Evolutionary conservation across 2,113 vertebrate species (phyloP), one percentile per base, ranked within the genome.

Genomic region (Lasiurus borealis): DNA sequence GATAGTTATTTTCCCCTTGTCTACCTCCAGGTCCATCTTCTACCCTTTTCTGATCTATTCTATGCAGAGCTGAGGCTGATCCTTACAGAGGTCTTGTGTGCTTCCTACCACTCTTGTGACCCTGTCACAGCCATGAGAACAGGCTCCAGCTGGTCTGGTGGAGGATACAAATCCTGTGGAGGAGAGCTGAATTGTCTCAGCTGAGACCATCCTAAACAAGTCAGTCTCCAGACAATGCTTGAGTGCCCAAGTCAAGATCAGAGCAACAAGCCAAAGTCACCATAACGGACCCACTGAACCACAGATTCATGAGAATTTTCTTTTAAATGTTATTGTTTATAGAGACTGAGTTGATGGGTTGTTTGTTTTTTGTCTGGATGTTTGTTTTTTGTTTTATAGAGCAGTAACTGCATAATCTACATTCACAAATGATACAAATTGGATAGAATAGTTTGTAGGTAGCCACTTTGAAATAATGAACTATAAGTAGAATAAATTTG

Each of bases 351-450:
- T 34, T 69, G 66, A 40, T 40, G 57, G 8, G 19, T 23, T 59
- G 40, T 40, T 40, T 40, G 40, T 59, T 59, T 59, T 23, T 59
- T 31, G 12, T 31, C 5, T 40, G 46, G 34, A n/a, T 2, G 31
- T 66, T 66, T 13, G 6, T 23, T 54, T 40, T 25, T 64, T 52
- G n/a, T 87, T 48, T 46, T 36, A 80, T 4, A 66, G 11, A 66
- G 31, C 23, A 84, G 66, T 69, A 94, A 34, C 46, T 87, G 11
- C 7, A 72, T 31, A 78, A 27, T 0, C 0, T 31, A 23, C 48
- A 76, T 82, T 57, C 75, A 11, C 44, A 81, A 71, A 96, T 57
- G 44, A 93, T 18, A 68, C 10, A 71, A 95, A 75, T 23, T 75
- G 21, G 5, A 21, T 21, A 93, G 7, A 46, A 83, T 27, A 84